A percentile compares a stretch with the other conserved stretches of the same genome.
These are phyloP conservation scores for Pogonophryne albipinna DNA, from an alignment of 2,797 vertebrate genomes.

Conservation along the genomic window DNA sequence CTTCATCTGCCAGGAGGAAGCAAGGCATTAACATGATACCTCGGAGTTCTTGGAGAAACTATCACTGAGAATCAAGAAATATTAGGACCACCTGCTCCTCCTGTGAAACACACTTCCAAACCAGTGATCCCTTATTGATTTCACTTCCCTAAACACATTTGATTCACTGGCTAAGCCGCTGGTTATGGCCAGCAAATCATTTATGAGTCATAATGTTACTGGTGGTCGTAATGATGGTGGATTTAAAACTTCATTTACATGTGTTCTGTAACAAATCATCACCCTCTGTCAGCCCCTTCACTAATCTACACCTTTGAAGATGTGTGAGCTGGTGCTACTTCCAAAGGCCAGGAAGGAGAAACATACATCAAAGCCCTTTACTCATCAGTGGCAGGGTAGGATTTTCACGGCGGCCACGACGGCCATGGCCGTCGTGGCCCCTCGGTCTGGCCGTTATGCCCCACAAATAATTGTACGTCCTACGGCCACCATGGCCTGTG, in stretches of 20 bases:
- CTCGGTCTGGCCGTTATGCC: no score
- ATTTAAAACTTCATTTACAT: conserved; percentile 44
- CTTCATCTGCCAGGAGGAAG: conserved; percentile 31
- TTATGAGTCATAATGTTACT: conserved; percentile 10
- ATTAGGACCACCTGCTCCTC: conserved; percentile 69
- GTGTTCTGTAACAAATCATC: conserved; percentile 45
- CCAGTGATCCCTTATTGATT: conserved; percentile 38
- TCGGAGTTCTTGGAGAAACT: conserved; percentile 20
- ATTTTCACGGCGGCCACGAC: no score
- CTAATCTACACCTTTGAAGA: conserved; percentile 13
- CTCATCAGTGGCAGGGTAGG: background rate
- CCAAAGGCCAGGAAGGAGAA: conserved; percentile 3
- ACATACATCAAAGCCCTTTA: conserved; percentile 21
- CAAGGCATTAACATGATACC: conserved; percentile 41
- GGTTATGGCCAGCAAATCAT: conserved; percentile 37
- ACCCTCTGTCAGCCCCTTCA: conserved; percentile 8
- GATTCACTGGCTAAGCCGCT: conserved; percentile 19
- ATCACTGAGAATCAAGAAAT: conserved; percentile 51
- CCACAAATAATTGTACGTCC: no score
- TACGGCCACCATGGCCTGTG: no score
- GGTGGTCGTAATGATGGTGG: conserved; percentile 56
- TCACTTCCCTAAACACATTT: conserved; percentile 36
- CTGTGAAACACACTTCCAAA: conserved; percentile 30
- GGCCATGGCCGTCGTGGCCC: no score
- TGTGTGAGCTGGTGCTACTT: conserved; percentile 22